Evolutionary conservation across 2,113 vertebrate species (phyloP).

Genomic region (Oxygymnocypris stewartii): DNA sequence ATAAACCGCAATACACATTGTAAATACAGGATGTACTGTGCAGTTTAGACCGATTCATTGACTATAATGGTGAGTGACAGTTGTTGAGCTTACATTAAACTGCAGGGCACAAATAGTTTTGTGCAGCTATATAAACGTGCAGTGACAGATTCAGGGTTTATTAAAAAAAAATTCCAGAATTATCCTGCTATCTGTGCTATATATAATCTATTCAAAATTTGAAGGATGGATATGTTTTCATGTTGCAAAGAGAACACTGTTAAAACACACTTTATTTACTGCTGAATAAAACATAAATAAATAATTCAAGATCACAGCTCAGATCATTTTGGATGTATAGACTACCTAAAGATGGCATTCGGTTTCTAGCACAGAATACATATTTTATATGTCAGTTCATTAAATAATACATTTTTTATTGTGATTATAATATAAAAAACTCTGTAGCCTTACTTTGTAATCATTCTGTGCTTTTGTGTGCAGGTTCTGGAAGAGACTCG

Average conservation of each 20-base stretch:
- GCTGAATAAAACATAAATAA: not conserved
- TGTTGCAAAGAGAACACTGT: not conserved
- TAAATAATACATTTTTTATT: not conserved
- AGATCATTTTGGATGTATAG: not conserved
- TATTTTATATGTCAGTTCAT: not conserved
- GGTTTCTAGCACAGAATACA: not conserved
- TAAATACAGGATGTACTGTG: not conserved
- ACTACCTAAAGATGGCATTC: not conserved
- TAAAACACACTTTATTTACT: not conserved
- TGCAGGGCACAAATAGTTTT: not conserved
- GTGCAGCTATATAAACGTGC: not conserved
- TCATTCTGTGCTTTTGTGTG: slow-evolving; percentile 19
- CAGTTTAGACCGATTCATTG: not conserved
- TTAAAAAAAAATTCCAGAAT: not conserved
- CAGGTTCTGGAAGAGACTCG: slow-evolving; percentile 93
- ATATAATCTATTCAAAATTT: not conserved
- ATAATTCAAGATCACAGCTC: not conserved
- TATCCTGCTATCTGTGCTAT: not conserved
- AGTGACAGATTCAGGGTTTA: not conserved
- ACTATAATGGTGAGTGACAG: not conserved
- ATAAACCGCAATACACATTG: not conserved
- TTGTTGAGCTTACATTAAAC: not conserved
- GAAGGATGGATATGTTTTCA: not conserved
- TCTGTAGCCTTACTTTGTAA: not conserved
- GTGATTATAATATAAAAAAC: not conserved